Base-by-base conservation (phyloP, 1,140 invertebrate genomes). In the Cryptotermes secundus region DNA sequence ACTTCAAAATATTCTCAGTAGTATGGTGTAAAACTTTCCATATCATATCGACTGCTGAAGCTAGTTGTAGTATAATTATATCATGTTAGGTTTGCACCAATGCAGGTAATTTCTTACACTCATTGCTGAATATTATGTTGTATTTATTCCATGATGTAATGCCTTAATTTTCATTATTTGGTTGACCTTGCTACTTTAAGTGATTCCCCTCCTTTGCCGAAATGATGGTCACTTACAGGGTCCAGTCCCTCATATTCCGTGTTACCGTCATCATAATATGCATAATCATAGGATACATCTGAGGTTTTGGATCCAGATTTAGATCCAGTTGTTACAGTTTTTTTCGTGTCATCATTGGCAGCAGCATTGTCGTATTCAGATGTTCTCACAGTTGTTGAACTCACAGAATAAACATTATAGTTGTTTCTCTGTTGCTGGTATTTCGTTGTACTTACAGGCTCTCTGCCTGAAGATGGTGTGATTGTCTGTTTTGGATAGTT, bases 191-290 rank as follows among this genome's bases (percentile, higher is more conserved):
- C 42, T 26, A 85, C 83, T 45, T 83, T 83, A 34, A 85, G 79
- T 31, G 85, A 85, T 36, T 85, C 85, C 31, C 80, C 79, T 6
- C 79, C 83, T 65, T 85, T 85, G n/a, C 85, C 82, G 82, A 85
- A 85, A 59, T 85, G 85, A 79, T 85, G 85, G 45, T 79, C 82
- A 38, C 82, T 83, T n/a, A 85, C 42, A 34, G 85, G 85, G 35
- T 85, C 85, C 26, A 53, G 22, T 12, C 82, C 85, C 4, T 85
- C 85, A 42, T 85, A 85, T 36, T 85, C 85, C 4, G 82, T 80
- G 10, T 83, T 80, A 22, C 49, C 42, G 22, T 79, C 82, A 45
- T 83, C 85, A 59, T 85, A 85, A 45, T 85, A 85, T 31, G 85
- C 85, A 79, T 85, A 85, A 42, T 85, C 85, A 79, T 85, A 85